Conservation (phyloP, 1,140 invertebrate genomes). For the Bombus confusus region DNA sequence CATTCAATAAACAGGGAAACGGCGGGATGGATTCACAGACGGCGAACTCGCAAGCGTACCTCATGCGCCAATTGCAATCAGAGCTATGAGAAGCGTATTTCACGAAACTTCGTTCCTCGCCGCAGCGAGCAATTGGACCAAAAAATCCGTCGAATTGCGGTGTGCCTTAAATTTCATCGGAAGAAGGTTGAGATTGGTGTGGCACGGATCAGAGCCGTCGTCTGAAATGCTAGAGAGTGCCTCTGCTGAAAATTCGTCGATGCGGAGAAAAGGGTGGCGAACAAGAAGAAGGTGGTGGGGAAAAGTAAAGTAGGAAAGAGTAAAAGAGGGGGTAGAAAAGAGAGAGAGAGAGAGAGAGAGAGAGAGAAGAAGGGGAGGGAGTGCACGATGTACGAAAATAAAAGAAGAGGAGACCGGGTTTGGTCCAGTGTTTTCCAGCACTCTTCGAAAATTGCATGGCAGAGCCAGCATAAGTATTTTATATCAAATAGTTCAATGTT, state of each 20-base stretch:
- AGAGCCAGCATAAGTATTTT: slow-evolving; percentile 71
- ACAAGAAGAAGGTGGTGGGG: too few relatives aligned
- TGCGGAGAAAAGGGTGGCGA: background rate
- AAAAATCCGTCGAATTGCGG: slow-evolving; percentile 60
- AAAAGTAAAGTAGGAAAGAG: too few relatives aligned
- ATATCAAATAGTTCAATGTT: slow-evolving; percentile 75
- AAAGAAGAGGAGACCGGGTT: background rate
- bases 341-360: background rate
- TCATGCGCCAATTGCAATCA: slow-evolving; percentile 47
- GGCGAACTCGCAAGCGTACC: background rate
- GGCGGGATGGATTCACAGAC: background rate
- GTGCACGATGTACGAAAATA: background rate
- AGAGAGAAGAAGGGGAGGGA: background rate
- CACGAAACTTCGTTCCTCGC: slow-evolving; percentile 51
- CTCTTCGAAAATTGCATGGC: slow-evolving; percentile 74
- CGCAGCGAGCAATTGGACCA: slow-evolving; percentile 45
- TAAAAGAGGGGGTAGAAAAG: too few relatives aligned
- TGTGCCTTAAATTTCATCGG: slow-evolving; percentile 60
- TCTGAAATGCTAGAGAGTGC: background rate
- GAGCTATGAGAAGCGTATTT: slow-evolving; percentile 48
- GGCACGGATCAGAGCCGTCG: slow-evolving; percentile 14
- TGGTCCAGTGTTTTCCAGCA: slow-evolving; percentile 69
- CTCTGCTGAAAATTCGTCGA: slow-evolving; percentile 26
- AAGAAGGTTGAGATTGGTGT: slow-evolving; percentile 11
- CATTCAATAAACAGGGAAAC: slow-evolving; percentile 20